These are phyloP conservation scores for Aegithalos caudatus DNA, from an alignment of 2,113 vertebrate species.

Conservation along the genomic window DNA sequence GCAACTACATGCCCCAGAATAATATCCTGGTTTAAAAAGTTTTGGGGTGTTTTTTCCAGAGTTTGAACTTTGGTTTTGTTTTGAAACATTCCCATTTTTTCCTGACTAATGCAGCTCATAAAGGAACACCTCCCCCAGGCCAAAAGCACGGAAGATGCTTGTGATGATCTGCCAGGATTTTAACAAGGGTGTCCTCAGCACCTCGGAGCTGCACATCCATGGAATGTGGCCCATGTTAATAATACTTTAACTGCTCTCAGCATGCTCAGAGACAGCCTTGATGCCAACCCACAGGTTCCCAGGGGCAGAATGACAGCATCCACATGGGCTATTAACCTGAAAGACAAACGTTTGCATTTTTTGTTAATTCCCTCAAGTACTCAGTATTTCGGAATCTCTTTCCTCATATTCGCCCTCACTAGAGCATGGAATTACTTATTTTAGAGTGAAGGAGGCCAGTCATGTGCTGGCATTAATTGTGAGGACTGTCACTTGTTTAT, in stretches of 20 bases:
- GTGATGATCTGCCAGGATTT: constrained; percentile 41
- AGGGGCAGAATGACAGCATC: constrained; percentile 36
- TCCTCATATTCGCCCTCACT: neutral
- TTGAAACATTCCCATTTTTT: constrained; percentile 16
- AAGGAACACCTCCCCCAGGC: constrained; percentile 29
- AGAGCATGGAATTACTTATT: neutral
- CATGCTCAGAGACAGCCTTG: neutral
- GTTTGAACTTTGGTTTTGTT: constrained; percentile 47
- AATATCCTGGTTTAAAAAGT: neutral
- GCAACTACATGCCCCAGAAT: constrained; percentile 2
- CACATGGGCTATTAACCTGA: neutral
- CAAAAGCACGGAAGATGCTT: constrained; percentile 12
- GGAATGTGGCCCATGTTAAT: constrained; percentile 22
- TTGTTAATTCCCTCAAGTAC: neutral
- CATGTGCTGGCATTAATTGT: neutral
- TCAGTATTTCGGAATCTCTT: neutral
- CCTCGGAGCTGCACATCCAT: neutral
- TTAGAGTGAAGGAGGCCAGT: neutral
- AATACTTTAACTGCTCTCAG: constrained; percentile 18
- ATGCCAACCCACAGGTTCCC: constrained; percentile 25
- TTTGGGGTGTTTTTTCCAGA: rapidly evolving
- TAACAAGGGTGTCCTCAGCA: constrained; percentile 39
- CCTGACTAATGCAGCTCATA: constrained; percentile 23
- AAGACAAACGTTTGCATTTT: constrained; percentile 23
- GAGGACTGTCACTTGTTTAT: neutral